Evolutionary conservation across 2,113 vertebrate species (phyloP), one percentile per base, ranked within the genome.

Genomic region (Ciconia stormi): DNA sequence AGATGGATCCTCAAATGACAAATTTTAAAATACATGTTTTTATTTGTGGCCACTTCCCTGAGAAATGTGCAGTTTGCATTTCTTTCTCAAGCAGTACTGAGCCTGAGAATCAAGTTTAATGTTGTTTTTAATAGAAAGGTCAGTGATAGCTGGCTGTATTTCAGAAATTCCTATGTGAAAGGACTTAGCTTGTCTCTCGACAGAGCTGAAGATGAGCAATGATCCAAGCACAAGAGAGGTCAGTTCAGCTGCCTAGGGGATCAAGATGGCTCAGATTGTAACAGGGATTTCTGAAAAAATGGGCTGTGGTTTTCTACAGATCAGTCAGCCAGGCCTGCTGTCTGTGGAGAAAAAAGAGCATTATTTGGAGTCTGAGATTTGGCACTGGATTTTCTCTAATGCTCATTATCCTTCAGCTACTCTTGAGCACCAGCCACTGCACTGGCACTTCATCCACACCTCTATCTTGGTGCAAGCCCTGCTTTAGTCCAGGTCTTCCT

Each of bases 121-220:
- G 91, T 90, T 62, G 42, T 91, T 97, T 97, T 96, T 95, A 95
- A 82, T 91, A 95, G 93, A 96, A 94, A 94, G 89, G 89, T 97
- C 96, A 95, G 66, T 79, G 81, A 87, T 82, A 56, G 56, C 89
- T 96, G 96, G 91, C 90, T 89, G 30, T 65, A 76, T 82, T 94
- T 95, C 97, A 97, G 83, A 82, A 95, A 95, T 94, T 95, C 83
- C 87, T 92, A 5, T 93, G 81, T 76, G 94, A 91, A 95, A 94
- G 56, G 36, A 84, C n/a, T 63, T 49, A 76, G 49, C 50, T 91
- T 89, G 69, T 82, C 71, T 94, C 78, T 82, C 3, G 1, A 83
- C 89, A 79, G 91, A 87, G 49, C 77, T 91, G 73, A 65, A 61
- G 80, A 95, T 74, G 78, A 95, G 89, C 91, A 82, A 74, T 40